Conservation (phyloP, 2,113 vertebrate species). For the Caranx melampygus region DNA sequence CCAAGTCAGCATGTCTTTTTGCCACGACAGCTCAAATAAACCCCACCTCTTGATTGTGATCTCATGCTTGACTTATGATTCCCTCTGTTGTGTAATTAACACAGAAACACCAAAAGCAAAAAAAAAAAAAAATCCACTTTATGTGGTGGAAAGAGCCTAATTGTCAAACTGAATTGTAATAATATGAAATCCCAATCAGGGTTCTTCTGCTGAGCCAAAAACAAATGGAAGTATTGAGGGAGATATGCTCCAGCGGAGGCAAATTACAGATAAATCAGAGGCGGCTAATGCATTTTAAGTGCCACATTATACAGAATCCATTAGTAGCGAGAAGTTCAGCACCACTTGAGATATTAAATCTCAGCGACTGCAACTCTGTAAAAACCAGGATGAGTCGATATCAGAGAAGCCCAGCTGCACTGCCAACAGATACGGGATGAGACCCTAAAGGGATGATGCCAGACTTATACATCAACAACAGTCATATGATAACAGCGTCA, state of each 20-base stretch:
- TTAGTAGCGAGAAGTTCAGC: constrained; percentile 78
- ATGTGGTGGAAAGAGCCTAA: constrained; percentile 38
- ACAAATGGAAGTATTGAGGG: constrained; percentile 71
- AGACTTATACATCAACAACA: constrained; percentile 30
- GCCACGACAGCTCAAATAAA: constrained; percentile 58
- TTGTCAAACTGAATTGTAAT: constrained; percentile 42
- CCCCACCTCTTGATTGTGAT: constrained; percentile 32
- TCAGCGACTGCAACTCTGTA: constrained; percentile 68
- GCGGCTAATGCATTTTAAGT: constrained; percentile 81
- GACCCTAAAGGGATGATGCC: constrained; percentile 39
- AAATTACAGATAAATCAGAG: constrained; percentile 81
- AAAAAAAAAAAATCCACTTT: constrained; percentile 29
- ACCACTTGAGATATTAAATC: constrained; percentile 79
- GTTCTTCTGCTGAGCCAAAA: constrained; percentile 55
- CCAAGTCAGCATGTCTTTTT: constrained; percentile 71
- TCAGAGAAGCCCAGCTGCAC: constrained; percentile 52
- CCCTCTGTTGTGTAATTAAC: constrained; percentile 54
- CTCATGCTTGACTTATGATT: constrained; percentile 45
- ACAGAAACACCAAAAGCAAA: constrained; percentile 27
- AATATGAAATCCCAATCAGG: constrained; percentile 66
- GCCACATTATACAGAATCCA: constrained; percentile 81
- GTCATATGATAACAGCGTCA: constrained; percentile 27
- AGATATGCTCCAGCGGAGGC: constrained; percentile 73
- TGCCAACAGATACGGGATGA: constrained; percentile 53
- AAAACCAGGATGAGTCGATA: constrained; percentile 68